A percentile compares a stretch with the other conserved stretches of the same genome.
Evolutionary conservation across 2,888 invertebrate species (phyloP).

Genomic region (Hoplodrina blanda): DNA sequence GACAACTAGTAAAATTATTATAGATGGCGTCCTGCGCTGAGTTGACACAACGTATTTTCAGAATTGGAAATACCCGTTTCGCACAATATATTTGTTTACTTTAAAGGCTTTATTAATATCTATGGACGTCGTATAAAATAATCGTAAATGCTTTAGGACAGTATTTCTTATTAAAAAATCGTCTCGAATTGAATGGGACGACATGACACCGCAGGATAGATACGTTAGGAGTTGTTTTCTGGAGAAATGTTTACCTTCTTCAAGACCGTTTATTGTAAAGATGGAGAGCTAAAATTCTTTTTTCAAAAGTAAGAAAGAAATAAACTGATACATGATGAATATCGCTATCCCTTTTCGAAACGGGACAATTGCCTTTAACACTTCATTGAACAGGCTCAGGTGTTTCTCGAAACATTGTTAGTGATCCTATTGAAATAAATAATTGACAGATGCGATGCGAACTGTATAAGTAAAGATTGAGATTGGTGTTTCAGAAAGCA

Average conservation of each 20-base stretch:
- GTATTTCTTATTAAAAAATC: too few relatives aligned
- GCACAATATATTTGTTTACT: neutral
- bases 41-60: too few relatives aligned
- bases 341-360: neutral
- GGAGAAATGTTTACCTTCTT: neutral
- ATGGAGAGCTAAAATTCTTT: neutral
- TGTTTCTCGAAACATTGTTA: conserved; percentile 15
- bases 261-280: neutral
- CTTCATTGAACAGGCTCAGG: conserved; percentile 19
- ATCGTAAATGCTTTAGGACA: too few relatives aligned
- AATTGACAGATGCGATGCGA: neutral
- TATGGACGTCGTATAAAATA: too few relatives aligned
- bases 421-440: conserved; percentile 17
- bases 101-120: too few relatives aligned
- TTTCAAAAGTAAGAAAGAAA: neutral
- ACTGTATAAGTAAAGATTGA: too few relatives aligned
- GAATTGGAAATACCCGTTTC: too few relatives aligned
- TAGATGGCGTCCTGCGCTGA: neutral
- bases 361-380: neutral
- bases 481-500: too few relatives aligned
- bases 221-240: neutral
- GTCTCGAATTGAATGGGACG: too few relatives aligned
- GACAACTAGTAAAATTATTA: neutral
- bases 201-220: accelerated
- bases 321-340: neutral